Evolutionary conservation across 2,113 vertebrate genomes (phyloP).

Genomic region (Protomyctophum bolini): DNA sequence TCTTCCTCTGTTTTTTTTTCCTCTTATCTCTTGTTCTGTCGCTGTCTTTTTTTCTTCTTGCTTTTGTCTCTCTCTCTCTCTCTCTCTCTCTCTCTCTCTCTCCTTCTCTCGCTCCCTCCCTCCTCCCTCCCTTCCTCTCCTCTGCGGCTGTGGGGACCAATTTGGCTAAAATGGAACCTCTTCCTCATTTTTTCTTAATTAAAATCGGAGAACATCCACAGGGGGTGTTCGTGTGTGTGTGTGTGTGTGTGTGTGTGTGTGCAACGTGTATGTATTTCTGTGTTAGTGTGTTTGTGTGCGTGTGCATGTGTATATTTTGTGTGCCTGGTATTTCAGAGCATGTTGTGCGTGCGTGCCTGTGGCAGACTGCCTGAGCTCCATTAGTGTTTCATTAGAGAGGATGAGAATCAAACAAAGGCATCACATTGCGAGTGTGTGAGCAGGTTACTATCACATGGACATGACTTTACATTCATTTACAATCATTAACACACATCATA

Average conservation of each 20-base stretch:
- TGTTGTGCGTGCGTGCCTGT: constrained; percentile 53
- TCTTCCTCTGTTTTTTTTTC: constrained; percentile 27
- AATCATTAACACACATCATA: too few relatives aligned
- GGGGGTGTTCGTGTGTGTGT: constrained; percentile 46
- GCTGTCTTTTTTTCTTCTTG: constrained; percentile 19
- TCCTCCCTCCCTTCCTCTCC: constrained; percentile 71
- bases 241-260: constrained; percentile 39
- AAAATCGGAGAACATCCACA: constrained; percentile 78
- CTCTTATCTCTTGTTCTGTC: constrained; percentile 18
- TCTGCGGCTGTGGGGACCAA: constrained; percentile 80
- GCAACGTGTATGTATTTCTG: constrained; percentile 31
- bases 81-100: constrained; percentile 63
- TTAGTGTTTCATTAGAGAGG: constrained; percentile 75
- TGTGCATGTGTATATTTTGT: constrained; percentile 24
- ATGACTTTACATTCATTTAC: too few relatives aligned
- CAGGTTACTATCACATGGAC: background rate
- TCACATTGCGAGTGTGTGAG: constrained; percentile 18
- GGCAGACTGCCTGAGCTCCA: constrained; percentile 73
- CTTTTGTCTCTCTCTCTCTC: constrained; percentile 57
- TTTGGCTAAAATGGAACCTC: constrained; percentile 82
- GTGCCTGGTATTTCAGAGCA: too few relatives aligned
- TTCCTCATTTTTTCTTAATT: constrained; percentile 85
- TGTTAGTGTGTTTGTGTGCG: constrained; percentile 24
- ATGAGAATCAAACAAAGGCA: constrained; percentile 75
- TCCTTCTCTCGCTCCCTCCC: too few relatives aligned